Conservation (phyloP, 2,888 invertebrate species). For the Pachydiplax longipennis region DNA sequence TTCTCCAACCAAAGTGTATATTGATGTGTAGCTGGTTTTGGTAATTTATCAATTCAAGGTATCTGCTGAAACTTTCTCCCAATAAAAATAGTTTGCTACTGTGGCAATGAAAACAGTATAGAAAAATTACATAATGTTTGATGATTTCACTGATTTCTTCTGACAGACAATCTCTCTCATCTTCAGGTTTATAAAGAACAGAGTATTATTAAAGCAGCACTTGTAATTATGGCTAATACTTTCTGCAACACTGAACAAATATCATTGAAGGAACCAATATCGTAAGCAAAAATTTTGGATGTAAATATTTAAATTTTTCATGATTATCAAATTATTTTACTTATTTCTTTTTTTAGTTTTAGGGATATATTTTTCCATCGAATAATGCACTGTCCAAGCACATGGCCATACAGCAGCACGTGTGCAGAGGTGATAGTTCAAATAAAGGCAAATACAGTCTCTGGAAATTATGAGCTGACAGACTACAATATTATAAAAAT, state of each 20-base stretch:
- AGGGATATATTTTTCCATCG: slow-evolving; percentile 39
- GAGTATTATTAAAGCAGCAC: background rate
- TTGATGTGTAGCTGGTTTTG: too few relatives aligned
- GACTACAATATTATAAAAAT: slow-evolving; percentile 37
- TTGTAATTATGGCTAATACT: slow-evolving; percentile 44
- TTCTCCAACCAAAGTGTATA: too few relatives aligned
- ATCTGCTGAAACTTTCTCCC: too few relatives aligned
- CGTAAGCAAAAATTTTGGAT: slow-evolving; percentile 32
- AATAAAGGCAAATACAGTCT: slow-evolving; percentile 24
- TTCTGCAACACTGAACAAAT: slow-evolving; percentile 35
- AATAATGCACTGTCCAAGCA: slow-evolving; percentile 40
- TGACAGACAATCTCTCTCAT: background rate
- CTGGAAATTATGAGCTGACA: slow-evolving; percentile 45
- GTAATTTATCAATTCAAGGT: too few relatives aligned
- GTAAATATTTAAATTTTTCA: background rate
- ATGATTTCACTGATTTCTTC: background rate
- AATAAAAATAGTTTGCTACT: too few relatives aligned
- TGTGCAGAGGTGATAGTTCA: slow-evolving; percentile 46
- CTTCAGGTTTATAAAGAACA: slow-evolving; percentile 28
- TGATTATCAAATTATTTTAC: background rate
- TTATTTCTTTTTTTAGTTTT: background rate
- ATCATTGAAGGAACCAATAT: background rate
- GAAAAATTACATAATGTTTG: too few relatives aligned
- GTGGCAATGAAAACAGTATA: too few relatives aligned
- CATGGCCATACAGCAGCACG: slow-evolving; percentile 43